Evolutionary conservation across 2,888 invertebrate species (phyloP).

Genomic region (Drosophila niveifrons): DNA sequence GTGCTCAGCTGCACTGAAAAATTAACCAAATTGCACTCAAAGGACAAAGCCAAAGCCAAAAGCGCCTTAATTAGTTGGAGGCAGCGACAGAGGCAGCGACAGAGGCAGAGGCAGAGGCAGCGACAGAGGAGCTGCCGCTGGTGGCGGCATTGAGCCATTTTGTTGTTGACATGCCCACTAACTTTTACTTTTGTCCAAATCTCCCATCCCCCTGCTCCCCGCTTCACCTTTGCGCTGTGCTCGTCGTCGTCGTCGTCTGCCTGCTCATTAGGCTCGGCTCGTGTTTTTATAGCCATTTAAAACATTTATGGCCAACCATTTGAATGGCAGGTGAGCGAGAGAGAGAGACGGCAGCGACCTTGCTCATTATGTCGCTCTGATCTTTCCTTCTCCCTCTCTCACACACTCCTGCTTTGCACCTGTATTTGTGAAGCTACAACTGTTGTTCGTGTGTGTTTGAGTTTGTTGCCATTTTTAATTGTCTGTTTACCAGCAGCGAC

Average conservation of each 20-base stretch:
- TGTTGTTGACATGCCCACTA: constrained; percentile 51
- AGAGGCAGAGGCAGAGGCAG: neutral
- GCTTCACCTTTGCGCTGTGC: neutral
- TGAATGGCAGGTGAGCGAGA: constrained; percentile 70
- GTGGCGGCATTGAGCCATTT: constrained; percentile 40
- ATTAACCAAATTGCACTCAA: constrained; percentile 52
- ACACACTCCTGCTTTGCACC: neutral
- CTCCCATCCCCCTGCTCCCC: constrained; percentile 2
- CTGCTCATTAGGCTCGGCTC: constrained; percentile 42
- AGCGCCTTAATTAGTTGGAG: constrained; percentile 36
- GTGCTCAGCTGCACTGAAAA: constrained; percentile 40
- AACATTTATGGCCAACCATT: constrained; percentile 75
- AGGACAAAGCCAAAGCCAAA: constrained; percentile 32
- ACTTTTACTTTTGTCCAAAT: constrained; percentile 34
- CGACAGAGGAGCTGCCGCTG: neutral
- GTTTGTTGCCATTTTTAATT: constrained; percentile 57
- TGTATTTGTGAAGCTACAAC: constrained; percentile 9
- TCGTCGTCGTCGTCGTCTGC: neutral
- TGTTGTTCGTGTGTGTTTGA: constrained; percentile 20
- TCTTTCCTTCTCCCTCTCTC: neutral
- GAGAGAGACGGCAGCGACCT: constrained; percentile 55
- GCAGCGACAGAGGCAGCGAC: no score
- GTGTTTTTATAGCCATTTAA: constrained; percentile 70
- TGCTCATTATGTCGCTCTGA: constrained; percentile 55
- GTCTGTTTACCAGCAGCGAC: constrained; percentile 53